Base-by-base conservation (phyloP, 2,888 invertebrate species). In the Cheilosia scutellata region DNA sequence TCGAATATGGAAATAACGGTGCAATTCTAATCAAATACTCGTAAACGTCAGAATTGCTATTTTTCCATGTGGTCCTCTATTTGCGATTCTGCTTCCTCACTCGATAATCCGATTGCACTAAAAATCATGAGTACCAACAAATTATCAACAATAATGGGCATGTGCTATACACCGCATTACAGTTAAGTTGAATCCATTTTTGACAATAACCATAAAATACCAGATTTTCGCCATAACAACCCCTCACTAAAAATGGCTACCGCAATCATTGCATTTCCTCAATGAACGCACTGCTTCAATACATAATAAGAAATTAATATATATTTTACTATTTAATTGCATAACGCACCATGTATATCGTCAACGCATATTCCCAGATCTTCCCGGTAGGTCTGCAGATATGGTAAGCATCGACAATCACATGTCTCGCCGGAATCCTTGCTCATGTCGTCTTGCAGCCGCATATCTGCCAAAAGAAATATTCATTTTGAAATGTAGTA, bases 351-450 rank as follows among this genome's bases (percentile, higher is more conserved):
- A 92, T 96, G 95, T 88, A 97, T 94, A 90, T 97, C 96, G 91
- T 96, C 96, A 88, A 97, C 96, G 92, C 97, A 97, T 88, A 97
- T 95, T 89, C 95, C 95, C 88, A 96, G 93, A 92, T 97, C 97
- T 92, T 97, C 97, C 84, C 97, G 94, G 93, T 96, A 97, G 70
- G 96, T 95, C 5, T 96, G 96, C 86, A 96, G 93, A 88, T 95
- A 95, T 66, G 94, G 94, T 87, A 96, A 95, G 90, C 97, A 97
- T 74, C 95, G 95, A 92, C 97, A 97, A 40, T 95, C 94, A 93
- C 97, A 97, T 63, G 89, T 49, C 89, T 89, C 87, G 87, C 88
- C 47, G 89, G 88, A 68, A 90, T 88, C 88, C 90, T 90, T 74
- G 89, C 83, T 77, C 88, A 87, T 66, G 89, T 88, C 75, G 71